Evolutionary conservation across 1,140 invertebrate genomes (phyloP).

Genomic region (Diuraphis noxia): DNA sequence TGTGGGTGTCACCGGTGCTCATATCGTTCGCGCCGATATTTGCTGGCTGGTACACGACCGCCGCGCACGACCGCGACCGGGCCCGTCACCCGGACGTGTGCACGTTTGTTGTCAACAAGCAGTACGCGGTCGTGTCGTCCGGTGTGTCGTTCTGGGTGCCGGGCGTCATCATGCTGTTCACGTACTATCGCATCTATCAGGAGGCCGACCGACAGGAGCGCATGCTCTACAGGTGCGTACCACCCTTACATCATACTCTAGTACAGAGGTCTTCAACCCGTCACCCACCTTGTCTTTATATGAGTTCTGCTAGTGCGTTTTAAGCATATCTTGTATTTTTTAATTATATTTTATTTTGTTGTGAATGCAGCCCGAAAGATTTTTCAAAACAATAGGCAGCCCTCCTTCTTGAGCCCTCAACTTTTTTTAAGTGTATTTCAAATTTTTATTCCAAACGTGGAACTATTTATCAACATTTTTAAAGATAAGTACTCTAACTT

Average conservation of each 20-base stretch:
- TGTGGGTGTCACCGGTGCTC: slow-evolving; percentile 87
- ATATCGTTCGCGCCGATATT: slow-evolving; percentile 96
- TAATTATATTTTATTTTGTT: no score
- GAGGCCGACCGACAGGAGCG: slow-evolving; percentile 90
- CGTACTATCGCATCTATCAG: slow-evolving; percentile 88
- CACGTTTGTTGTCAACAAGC: slow-evolving; percentile 83
- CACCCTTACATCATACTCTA: slow-evolving; percentile 54
- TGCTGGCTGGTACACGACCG: slow-evolving; percentile 86
- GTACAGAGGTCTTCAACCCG: no score
- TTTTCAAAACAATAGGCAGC: no score
- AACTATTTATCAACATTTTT: no score
- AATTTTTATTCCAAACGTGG: no score
- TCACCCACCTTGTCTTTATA: no score
- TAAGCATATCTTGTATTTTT: no score
- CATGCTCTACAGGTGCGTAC: slow-evolving; percentile 77
- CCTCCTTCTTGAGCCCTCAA: no score
- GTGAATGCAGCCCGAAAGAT: no score
- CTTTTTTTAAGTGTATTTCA: no score
- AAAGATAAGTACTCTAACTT: no score
- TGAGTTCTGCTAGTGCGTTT: no score
- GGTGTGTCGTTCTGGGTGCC: slow-evolving; percentile 96
- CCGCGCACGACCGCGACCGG: slow-evolving; percentile 71
- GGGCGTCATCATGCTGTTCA: slow-evolving; percentile 88
- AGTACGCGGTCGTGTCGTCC: slow-evolving; percentile 91
- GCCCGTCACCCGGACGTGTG: slow-evolving; percentile 76